Percentiles rank a stretch among this genome's conserved stretches.
Conservation (phyloP, 2,888 invertebrate species). For the Trissolcus japonicus region DNA sequence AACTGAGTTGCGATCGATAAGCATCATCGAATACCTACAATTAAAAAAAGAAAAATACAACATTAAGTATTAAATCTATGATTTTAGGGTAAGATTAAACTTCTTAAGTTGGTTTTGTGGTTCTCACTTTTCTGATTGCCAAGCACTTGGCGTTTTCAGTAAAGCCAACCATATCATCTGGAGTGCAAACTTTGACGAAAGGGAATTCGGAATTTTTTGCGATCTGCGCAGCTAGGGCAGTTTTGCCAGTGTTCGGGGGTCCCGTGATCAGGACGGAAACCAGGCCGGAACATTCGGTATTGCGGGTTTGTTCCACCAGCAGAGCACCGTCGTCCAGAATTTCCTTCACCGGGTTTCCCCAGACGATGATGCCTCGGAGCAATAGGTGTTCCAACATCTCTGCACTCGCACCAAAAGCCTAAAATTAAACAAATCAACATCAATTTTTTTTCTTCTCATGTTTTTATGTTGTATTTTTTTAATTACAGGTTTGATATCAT, state of each 20-base stretch:
- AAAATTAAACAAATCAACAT: slow-evolving; percentile 8
- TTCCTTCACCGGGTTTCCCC: slow-evolving; percentile 92
- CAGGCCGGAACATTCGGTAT: slow-evolving; percentile 85
- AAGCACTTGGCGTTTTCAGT: slow-evolving; percentile 97
- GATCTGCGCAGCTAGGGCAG: slow-evolving; percentile 95
- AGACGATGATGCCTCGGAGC: slow-evolving; percentile 91
- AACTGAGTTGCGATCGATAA: slow-evolving; percentile 96
- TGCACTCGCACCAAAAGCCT: slow-evolving; percentile 97
- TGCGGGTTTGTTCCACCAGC: slow-evolving; percentile 90
- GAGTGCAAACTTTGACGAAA: slow-evolving; percentile 96
- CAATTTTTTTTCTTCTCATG: neutral
- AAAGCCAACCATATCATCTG: slow-evolving; percentile 97
- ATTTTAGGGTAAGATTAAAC: too few species aligned
- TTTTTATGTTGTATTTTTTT: too few species aligned
- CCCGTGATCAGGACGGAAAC: slow-evolving; percentile 96
- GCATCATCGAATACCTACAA: slow-evolving; percentile 97
- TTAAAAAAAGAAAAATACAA: too few species aligned
- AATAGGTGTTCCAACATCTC: slow-evolving; percentile 93
- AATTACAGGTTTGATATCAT: slow-evolving; percentile 79
- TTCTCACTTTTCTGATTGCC: slow-evolving; percentile 89
- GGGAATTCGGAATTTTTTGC: slow-evolving; percentile 99
- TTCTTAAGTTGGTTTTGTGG: too few species aligned
- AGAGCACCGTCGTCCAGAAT: slow-evolving; percentile 94
- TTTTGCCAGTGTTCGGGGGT: slow-evolving; percentile 97
- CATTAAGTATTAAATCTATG: too few species aligned